Base-by-base conservation (phyloP, 2,113 vertebrate species). In the Anolis sagrei region DNA sequence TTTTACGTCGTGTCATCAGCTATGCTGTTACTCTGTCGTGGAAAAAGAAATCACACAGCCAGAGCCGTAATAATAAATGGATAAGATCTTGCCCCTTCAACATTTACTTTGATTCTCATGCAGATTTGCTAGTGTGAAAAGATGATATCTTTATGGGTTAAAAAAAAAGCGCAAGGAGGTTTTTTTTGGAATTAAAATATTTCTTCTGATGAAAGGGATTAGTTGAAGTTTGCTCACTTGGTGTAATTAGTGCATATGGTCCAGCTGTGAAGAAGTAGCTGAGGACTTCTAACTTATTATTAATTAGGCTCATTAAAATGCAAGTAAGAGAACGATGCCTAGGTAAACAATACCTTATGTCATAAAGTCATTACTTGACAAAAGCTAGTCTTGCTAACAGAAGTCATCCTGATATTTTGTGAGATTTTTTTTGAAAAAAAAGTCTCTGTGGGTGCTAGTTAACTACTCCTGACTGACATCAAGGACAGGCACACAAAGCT, bases 241-340 rank as follows among this genome's bases (percentile, higher is more conserved):
- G 92, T 94, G 95, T 96, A 96, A 97, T 97, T 95, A 97, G 96
- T 97, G 95, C 97, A 97, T 97, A 97, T 97, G 97, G 97, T 97
- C 96, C 96, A 97, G 96, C 97, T 97, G 97, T 96, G 97, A 97
- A 94, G 96, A 95, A 95, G 94, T 95, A 95, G 96, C 96, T 90
- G 92, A 74, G 94, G 95, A 96, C 95, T 94, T 96, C 96, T 96
- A 96, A 96, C 96, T 97, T 95, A 95, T 97, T 97, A 97, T 97
- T 97, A 97, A 97, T 97, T 97, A 96, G 96, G 93, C 94, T 97
- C 96, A 97, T 97, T 97, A 97, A 97, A 96, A 97, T 97, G 95
- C 96, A 95, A 96, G 96, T 95, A 96, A 95, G 95, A 95, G 95
- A 95, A 94, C 87, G 92, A 91, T 95, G 96, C 94, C 95, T 96